These are phyloP conservation scores for Drosophila vallismaia DNA, from an alignment of 2,888 invertebrate species.

Conservation along the genomic window DNA sequence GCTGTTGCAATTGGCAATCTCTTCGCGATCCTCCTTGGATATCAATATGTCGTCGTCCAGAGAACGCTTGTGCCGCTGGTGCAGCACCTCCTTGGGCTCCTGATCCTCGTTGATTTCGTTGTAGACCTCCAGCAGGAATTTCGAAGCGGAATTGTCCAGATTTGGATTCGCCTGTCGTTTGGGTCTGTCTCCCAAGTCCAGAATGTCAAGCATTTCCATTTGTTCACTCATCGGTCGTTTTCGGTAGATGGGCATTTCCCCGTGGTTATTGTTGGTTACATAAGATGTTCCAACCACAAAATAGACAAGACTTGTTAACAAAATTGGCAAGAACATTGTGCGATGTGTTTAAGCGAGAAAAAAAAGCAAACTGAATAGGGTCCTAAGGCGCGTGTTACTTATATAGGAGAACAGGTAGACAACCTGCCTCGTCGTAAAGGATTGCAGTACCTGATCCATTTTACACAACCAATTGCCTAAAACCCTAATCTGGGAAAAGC, in stretches of 20 bases:
- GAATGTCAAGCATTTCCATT: conserved; percentile 90
- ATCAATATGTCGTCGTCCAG: conserved; percentile 84
- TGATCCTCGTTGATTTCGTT: conserved; percentile 87
- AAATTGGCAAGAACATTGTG: conserved; percentile 14
- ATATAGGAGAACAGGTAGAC: conserved; percentile 56
- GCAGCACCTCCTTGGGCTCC: conserved; percentile 64
- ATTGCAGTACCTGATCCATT: background rate
- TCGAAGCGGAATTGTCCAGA: conserved; percentile 86
- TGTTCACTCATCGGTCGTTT: conserved; percentile 51
- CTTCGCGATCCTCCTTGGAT: conserved; percentile 90
- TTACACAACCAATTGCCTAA: background rate
- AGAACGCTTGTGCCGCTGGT: conserved; percentile 68
- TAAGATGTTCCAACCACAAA: conserved; percentile 31
- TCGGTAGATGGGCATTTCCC: conserved; percentile 27
- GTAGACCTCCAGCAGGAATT: conserved; percentile 94
- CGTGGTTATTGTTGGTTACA: conserved; percentile 25
- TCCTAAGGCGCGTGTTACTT: background rate
- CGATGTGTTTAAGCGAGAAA: background rate
- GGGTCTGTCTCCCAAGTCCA: conserved; percentile 93
- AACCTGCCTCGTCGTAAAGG: background rate
- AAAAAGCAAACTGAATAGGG: conserved; percentile 38
- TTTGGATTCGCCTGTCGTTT: conserved; percentile 84
- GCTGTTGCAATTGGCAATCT: conserved; percentile 95
- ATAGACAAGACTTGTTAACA: conserved; percentile 5
- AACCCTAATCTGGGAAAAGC: background rate